Base-by-base conservation (phyloP, 2,888 invertebrate species). In the Orthosia gothica region DNA sequence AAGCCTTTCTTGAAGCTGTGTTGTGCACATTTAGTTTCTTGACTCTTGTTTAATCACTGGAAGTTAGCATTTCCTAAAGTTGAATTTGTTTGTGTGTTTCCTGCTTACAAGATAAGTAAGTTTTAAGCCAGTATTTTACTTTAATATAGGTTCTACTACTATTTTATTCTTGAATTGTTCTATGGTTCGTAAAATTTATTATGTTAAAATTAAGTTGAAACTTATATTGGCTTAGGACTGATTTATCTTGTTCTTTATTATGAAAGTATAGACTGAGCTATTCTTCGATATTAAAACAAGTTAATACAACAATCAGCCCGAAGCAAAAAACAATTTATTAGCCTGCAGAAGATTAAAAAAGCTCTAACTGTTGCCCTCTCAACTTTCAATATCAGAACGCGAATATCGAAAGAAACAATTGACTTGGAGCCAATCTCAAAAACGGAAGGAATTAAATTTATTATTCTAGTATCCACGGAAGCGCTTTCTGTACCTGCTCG, bases 401-500 rank as follows among this genome's bases (percentile, higher is more conserved):
- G 66, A 64, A 79, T 75, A 84, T 81, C 70, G 74, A 74, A 66
- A 71, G 83, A 86, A 87, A 88, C 87, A 89, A 90, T 88, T 87
- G 88, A 91, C 87, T 89, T 82, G 83, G 88, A 86, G 89, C 89
- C 90, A 91, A 92, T 91, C 89, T 91, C 88, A 83, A 88, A 92
- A 91, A 90, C 81, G 87, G 85, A 86, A 88, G 74, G 84, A 92
- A 93, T 93, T 93, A 89, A 93, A 94, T 94, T 93, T 93, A 94
- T 92, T 92, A 87, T 85, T 85, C 80, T 90, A 88, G 91, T 92
- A 92, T 85, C 91, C 88, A 89, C 84, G 89, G 90, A 89, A 91
- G 90, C 91, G 85, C 82, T 88, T 87, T 85, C 92, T 89, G 89
- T 94, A 95, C 95, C 95, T 96, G 94, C 91, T 90, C 92, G 90